phyloP scores from a whole-genome alignment of 2,888 invertebrate species.

The Tenthredo livida region DNA sequence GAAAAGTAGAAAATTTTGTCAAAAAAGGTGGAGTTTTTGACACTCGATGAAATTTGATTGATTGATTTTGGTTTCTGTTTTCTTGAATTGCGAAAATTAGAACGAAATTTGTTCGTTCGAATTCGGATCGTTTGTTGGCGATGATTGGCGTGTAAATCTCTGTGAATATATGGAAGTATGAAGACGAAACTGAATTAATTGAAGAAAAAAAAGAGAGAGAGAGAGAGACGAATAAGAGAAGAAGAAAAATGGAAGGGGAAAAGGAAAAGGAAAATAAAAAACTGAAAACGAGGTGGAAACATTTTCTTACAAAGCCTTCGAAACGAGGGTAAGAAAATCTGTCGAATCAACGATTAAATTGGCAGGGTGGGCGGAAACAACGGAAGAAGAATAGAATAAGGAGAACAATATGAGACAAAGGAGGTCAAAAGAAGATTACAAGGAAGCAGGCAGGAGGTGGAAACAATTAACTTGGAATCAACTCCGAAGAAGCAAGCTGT shows the following conservation, averaged over 20 bases:
- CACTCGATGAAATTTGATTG: neutral
- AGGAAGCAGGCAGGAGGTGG: neutral
- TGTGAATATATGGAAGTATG: neutral
- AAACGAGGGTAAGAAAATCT: slow-evolving; percentile 56
- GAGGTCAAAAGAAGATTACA: slow-evolving; percentile 36
- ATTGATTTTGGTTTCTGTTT: neutral
- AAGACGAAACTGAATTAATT: slow-evolving; percentile 58
- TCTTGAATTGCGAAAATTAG: neutral
- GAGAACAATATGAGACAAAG: slow-evolving; percentile 47
- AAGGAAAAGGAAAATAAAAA: slow-evolving; percentile 51
- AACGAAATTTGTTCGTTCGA: neutral
- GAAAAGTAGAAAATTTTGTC: neutral
- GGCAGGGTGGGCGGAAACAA: slow-evolving; percentile 32
- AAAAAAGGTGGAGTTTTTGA: neutral
- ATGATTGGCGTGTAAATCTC: slow-evolving; percentile 5
- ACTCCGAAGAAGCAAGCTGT: slow-evolving; percentile 1
- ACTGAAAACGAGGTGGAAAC: slow-evolving; percentile 56
- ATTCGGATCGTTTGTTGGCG: neutral
- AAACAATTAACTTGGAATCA: slow-evolving; percentile 44
- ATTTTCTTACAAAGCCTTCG: neutral
- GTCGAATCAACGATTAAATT: slow-evolving; percentile 49
- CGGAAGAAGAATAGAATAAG: slow-evolving; percentile 42
- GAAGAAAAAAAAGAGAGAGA: slow-evolving; percentile 35
- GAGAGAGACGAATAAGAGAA: neutral
- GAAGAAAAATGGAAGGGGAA: slow-evolving; percentile 27